Evolutionary conservation across 1,140 invertebrate species (phyloP), one percentile per base, ranked within the genome.

Genomic region (Popillia japonica): DNA sequence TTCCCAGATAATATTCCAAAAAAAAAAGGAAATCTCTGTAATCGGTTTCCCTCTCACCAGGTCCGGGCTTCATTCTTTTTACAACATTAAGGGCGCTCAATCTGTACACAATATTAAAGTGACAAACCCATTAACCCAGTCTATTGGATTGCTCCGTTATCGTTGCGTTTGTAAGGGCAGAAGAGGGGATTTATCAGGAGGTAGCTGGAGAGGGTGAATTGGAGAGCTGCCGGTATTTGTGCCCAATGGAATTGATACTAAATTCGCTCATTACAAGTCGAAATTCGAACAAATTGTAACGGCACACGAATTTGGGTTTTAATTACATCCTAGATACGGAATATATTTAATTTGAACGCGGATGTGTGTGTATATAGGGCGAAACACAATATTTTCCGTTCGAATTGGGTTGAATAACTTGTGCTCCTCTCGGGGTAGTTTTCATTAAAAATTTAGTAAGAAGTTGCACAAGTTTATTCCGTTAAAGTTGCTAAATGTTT

Each of bases 41-140:
- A 68, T 23, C 22, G 27, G 27, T 68, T 17, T 68, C 22, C 7
- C 20, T 68, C 20, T 68, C n/a, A n/a, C n/a, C n/a, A n/a, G n/a
- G n/a, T n/a, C n/a, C n/a, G n/a, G n/a, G n/a, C n/a, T n/a, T n/a
- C n/a, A n/a, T 68, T 68, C 64, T 27, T 68, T 27, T 68, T 17
- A 27, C 22, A 27, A 34, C 20, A 34, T 68, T 68, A 68, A 68
- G 64, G 20, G 64, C 64, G 27, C 27, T 68, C 64, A 68, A 68
- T 68, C 64, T 34, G 27, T 68, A 34, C 64, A 27, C 64, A 68
- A 27, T 68, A 68, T 68, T 68, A 68, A 68, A 68, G 64, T 68
- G 64, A 68, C 64, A 68, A 68, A 68, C 64, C 64, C 64, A 68
- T 68, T 68, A 68, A 68, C 64, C 64, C 64, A 68, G 64, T 68